Conservation (phyloP, 1,140 invertebrate genomes). For the Cotesia vestalis region DNA sequence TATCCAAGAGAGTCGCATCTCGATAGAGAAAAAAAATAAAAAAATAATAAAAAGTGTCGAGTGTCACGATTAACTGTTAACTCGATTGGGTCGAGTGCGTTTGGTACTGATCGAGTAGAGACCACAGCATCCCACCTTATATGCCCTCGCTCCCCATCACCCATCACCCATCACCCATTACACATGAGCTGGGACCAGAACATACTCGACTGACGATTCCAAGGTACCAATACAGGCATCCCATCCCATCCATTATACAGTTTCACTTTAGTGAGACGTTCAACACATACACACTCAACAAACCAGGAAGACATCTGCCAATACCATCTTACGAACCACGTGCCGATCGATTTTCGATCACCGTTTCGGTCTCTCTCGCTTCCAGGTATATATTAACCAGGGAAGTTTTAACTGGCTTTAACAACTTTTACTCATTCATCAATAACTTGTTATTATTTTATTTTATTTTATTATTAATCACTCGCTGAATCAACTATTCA, state of each 20-base stretch:
- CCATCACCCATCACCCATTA: constrained; percentile 49
- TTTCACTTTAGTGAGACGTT: constrained; percentile 55
- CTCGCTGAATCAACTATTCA: too few species aligned
- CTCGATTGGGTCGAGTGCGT: constrained; percentile 59
- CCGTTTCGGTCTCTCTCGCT: too few species aligned
- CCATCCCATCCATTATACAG: constrained; percentile 43
- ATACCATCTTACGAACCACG: constrained; percentile 40
- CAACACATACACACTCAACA: constrained; percentile 38
- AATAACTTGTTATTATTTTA: too few species aligned
- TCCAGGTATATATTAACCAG: background rate
- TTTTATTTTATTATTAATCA: too few species aligned
- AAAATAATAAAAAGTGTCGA: background rate
- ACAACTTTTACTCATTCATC: background rate
- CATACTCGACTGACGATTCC: too few species aligned
- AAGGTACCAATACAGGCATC: constrained; percentile 21
- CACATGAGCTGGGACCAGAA: constrained; percentile 19
- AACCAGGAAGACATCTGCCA: constrained; percentile 53
- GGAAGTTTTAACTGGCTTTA: background rate
- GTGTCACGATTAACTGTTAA: constrained; percentile 42
- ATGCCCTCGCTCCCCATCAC: constrained; percentile 60
- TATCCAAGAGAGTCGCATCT: constrained; percentile 52
- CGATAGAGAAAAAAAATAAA: constrained; percentile 43
- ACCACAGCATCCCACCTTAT: constrained; percentile 65
- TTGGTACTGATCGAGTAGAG: constrained; percentile 62
- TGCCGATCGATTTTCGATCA: background rate